Conservation (phyloP, 2,888 invertebrate genomes). For the Drymonia ruficornis region DNA sequence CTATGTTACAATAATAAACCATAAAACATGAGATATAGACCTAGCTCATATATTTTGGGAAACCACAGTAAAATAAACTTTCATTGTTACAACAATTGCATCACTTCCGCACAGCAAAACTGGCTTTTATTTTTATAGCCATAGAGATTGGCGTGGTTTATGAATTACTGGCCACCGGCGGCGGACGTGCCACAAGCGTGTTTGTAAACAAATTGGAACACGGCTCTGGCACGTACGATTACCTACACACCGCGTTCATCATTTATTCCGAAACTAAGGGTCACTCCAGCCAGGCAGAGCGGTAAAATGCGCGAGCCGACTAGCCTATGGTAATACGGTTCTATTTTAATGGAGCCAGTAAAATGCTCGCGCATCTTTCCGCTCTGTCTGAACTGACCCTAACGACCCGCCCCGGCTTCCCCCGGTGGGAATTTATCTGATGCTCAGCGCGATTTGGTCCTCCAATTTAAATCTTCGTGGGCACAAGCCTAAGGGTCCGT, state of each 20-base stretch:
- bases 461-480: background rate
- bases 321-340: too few relatives aligned
- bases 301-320: too few relatives aligned
- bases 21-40: too few relatives aligned
- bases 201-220: constrained; percentile 44
- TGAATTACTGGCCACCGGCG: constrained; percentile 16
- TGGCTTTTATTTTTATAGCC: constrained; percentile 19
- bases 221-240: constrained; percentile 25
- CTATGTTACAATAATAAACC: too few relatives aligned
- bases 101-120: constrained; percentile 7
- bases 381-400: too few relatives aligned
- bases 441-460: background rate
- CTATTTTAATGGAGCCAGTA: too few relatives aligned
- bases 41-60: too few relatives aligned
- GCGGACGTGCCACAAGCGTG: constrained; percentile 28
- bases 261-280: constrained; percentile 31
- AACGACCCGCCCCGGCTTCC: background rate
- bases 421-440: background rate
- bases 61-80: background rate
- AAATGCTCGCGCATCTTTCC: too few relatives aligned
- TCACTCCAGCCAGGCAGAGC: too few relatives aligned
- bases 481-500: too few relatives aligned
- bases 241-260: constrained; percentile 16
- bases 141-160: constrained; percentile 16
- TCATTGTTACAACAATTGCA: background rate